phyloP scores from a whole-genome alignment of 2,797 vertebrate genomes.

The Sandelia bainsii region DNA sequence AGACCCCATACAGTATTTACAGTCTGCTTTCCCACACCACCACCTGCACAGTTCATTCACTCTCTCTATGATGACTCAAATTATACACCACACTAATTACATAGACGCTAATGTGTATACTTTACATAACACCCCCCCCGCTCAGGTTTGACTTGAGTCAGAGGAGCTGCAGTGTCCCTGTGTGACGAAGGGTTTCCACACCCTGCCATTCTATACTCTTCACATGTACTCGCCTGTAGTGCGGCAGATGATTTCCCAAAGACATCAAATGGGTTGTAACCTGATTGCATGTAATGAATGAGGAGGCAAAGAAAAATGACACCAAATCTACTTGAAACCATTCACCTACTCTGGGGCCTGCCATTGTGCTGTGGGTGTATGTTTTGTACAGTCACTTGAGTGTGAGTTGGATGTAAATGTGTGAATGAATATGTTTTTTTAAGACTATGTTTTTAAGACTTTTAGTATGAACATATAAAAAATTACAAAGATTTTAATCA shows the following conservation, averaged over 20 bases:
- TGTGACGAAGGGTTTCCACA: constrained; percentile 43
- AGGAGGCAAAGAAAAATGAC: constrained; percentile 50
- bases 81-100: constrained; percentile 60
- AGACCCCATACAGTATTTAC: constrained; percentile 16
- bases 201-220: constrained; percentile 56
- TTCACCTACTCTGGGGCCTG: constrained; percentile 40
- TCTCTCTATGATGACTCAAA: constrained; percentile 59
- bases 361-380: constrained; percentile 50
- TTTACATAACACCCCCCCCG: constrained; percentile 28
- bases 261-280: constrained; percentile 60
- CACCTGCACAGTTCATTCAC: constrained; percentile 41
- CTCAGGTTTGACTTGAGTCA: constrained; percentile 25
- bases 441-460: background rate
- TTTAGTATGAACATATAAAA: background rate
- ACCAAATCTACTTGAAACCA: constrained; percentile 56
- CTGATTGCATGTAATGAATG: constrained; percentile 57
- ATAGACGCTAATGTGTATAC: constrained; percentile 41
- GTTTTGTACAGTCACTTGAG: constrained; percentile 3
- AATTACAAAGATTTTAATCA: background rate
- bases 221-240: constrained; percentile 44
- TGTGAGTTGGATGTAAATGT: constrained; percentile 12
- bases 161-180: constrained; percentile 7
- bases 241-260: constrained; percentile 51
- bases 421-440: background rate
- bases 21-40: constrained; percentile 52